phyloP scores from a whole-genome alignment of 2,113 vertebrate species.

The Brevimyrus niger region DNA sequence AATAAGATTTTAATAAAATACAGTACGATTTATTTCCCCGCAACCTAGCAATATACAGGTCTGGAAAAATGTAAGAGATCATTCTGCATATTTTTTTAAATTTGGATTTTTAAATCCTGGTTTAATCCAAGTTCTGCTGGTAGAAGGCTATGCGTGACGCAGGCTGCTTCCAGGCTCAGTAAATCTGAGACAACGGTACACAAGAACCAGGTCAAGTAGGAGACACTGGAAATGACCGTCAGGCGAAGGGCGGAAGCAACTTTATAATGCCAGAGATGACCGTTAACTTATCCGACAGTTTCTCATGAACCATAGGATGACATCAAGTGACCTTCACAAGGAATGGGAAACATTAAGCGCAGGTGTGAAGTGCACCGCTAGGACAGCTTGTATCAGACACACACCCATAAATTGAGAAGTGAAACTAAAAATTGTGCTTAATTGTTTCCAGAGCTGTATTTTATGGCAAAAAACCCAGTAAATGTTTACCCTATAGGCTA shows the following conservation, averaged over 20 bases:
- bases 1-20: not conserved
- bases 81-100: no score
- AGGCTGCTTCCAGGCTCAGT: not conserved
- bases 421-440: not conserved
- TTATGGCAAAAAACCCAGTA: not conserved
- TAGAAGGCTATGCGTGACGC: not conserved
- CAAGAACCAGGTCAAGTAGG: not conserved
- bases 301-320: not conserved
- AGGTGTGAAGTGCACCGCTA: not conserved
- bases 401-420: not conserved
- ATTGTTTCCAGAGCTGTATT: not conserved
- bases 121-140: not conserved
- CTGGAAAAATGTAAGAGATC: not conserved
- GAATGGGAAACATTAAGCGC: not conserved
- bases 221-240: not conserved
- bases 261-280: not conserved
- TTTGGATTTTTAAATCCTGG: not conserved
- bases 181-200: not conserved
- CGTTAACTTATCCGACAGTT: not conserved
- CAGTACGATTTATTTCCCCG: not conserved
- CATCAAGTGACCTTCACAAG: not conserved
- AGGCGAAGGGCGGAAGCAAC: not conserved
- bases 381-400: not conserved
- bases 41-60: not conserved
- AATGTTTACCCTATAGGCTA: not conserved